Base-by-base conservation (phyloP, 2,888 invertebrate species). In the Euspilapteryx auroguttella region DNA sequence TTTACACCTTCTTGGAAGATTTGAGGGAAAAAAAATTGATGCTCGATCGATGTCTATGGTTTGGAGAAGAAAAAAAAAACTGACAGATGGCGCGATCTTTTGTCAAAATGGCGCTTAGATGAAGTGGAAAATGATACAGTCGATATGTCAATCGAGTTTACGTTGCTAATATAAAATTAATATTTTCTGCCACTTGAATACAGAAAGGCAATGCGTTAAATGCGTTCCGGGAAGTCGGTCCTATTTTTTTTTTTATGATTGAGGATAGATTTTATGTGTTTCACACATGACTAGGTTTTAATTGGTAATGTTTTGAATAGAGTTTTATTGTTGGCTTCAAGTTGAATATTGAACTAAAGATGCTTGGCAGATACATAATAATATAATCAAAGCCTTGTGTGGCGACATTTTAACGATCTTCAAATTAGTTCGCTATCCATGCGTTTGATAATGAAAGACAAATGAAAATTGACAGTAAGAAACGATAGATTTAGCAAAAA, bases 1-100 rank as follows among this genome's bases (percentile, higher is more conserved):
- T 73, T 75, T 75, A 75, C 75, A 75, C 73, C 69, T 75, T 75
- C 73, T 63, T 55, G 62, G 75, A 75, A 75, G 51, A 58, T 53
- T 55, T 44, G 41, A 32, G 38, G 41, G 38, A 28, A 34, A 43
- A 53, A 58, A 55, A 58, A 62, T n/a, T n/a, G n/a, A n/a, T n/a
- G n/a, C n/a, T n/a, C n/a, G n/a, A n/a, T n/a, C n/a, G n/a, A n/a
- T n/a, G n/a, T n/a, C n/a, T n/a, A n/a, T n/a, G n/a, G n/a, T n/a
- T n/a, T n/a, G 57, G 44, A 44, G 38, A 30, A 29, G 25, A 44
- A 47, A 49, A 55, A 57, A 58, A 49, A 36, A 12, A 29, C 23
- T 13, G 15, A 30, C 31, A 47, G 45, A 37, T 8, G 12, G 15
- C 14, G 25, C 11, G 24, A 15, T 41, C 44, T 47, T 46, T 44